A percentile compares a stretch with the other conserved stretches of the same genome.
Conservation (phyloP, 2,888 invertebrate genomes). For the Epirrhoe alternata region DNA sequence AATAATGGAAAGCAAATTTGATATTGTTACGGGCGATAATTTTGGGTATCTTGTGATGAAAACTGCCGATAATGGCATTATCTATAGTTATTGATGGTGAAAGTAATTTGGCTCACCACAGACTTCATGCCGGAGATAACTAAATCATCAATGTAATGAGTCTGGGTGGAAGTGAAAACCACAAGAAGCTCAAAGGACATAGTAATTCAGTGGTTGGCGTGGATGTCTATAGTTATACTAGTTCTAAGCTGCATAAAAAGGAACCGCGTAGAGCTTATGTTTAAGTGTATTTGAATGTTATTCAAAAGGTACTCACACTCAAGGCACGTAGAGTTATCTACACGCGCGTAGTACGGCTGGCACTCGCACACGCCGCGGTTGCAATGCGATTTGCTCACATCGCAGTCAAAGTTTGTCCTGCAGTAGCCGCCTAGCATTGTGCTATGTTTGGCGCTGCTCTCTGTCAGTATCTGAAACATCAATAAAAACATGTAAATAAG, state of each 20-base stretch:
- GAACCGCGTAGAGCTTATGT: background rate
- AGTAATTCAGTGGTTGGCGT: slow-evolving; percentile 8
- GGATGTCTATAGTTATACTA: background rate
- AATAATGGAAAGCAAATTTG: slow-evolving; percentile 38
- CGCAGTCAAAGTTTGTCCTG: slow-evolving; percentile 87
- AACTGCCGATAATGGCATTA: slow-evolving; percentile 46
- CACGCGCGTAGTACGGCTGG: slow-evolving; percentile 92
- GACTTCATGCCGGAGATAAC: slow-evolving; percentile 56
- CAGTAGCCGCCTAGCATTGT: slow-evolving; percentile 86
- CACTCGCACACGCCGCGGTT: slow-evolving; percentile 91
- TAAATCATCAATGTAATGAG: slow-evolving; percentile 46
- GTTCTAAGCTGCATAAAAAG: background rate
- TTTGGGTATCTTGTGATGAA: slow-evolving; percentile 54
- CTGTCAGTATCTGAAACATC: slow-evolving; percentile 62
- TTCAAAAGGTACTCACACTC: slow-evolving; percentile 91
- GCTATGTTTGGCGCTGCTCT: slow-evolving; percentile 47
- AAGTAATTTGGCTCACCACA: slow-evolving; percentile 70
- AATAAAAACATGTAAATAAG: slow-evolving; percentile 28
- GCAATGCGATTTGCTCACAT: slow-evolving; percentile 87
- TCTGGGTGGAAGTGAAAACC: slow-evolving; percentile 54
- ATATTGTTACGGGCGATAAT: slow-evolving; percentile 45
- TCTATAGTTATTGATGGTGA: slow-evolving; percentile 60
- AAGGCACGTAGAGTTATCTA: slow-evolving; percentile 91
- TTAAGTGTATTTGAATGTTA: slow-evolving; percentile 48
- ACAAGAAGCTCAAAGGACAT: slow-evolving; percentile 37